Percentiles rank a stretch among this genome's conserved stretches.
Evolutionary conservation across 2,113 vertebrate species (phyloP).

Genomic region (Ptychochromis oligacanthus): DNA sequence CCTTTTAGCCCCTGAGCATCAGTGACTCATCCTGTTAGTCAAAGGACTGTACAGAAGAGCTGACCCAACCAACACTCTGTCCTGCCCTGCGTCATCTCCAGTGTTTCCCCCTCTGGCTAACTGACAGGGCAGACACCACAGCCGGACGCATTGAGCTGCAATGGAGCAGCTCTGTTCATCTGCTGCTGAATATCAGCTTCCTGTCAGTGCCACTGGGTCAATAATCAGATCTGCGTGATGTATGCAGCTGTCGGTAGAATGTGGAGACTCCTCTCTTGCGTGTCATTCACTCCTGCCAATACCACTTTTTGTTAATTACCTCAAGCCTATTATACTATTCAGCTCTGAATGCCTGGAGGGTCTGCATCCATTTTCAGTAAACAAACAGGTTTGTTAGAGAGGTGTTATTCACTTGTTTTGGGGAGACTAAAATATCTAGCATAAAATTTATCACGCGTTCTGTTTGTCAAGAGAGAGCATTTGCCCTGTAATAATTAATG

Average conservation of each 20-base stretch:
- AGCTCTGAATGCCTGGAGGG: slow-evolving; percentile 10
- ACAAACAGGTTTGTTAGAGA: slow-evolving; percentile 25
- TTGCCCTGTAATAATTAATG: slow-evolving; percentile 24
- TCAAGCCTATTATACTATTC: slow-evolving; percentile 28
- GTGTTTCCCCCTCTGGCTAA: slow-evolving; percentile 52
- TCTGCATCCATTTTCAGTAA: slow-evolving; percentile 44
- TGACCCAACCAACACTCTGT: slow-evolving; percentile 57
- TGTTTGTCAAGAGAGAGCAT: slow-evolving; percentile 24
- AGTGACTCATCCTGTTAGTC: slow-evolving; percentile 63
- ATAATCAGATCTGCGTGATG: slow-evolving; percentile 19
- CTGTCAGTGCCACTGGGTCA: slow-evolving; percentile 41
- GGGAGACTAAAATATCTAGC: slow-evolving; percentile 5
- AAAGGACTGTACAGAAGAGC: slow-evolving; percentile 34
- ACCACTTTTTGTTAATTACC: slow-evolving; percentile 41
- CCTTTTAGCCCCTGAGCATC: slow-evolving; percentile 16
- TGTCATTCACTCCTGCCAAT: slow-evolving; percentile 36
- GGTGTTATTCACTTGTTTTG: slow-evolving; percentile 14
- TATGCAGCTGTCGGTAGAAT: slow-evolving; percentile 10
- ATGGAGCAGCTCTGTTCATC: slow-evolving; percentile 41
- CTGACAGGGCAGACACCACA: slow-evolving; percentile 35
- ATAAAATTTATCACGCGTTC: neutral
- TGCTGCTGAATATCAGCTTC: slow-evolving; percentile 32
- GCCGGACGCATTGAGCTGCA: slow-evolving; percentile 14
- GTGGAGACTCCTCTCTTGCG: slow-evolving; percentile 24
- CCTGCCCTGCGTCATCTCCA: slow-evolving; percentile 56